Conservation (phyloP, 2,797 vertebrate genomes). For the Anguilla obscura region DNA sequence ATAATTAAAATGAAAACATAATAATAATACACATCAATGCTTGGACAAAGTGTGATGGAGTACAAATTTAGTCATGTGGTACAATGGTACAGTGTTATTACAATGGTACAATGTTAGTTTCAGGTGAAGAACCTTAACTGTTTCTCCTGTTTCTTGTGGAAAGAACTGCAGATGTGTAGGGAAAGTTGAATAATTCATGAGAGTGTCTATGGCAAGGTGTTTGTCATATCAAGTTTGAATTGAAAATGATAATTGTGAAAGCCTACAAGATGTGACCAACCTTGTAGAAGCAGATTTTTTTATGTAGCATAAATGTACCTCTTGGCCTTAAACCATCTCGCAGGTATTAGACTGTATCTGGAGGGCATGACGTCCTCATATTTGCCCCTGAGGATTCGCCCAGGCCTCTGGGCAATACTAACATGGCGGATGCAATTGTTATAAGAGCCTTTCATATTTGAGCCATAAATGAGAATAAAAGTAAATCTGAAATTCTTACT, state of each 20-base stretch:
- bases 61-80: constrained; percentile 51
- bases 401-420: background rate
- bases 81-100: constrained; percentile 34
- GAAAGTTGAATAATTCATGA: constrained; percentile 26
- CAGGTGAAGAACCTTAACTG: constrained; percentile 30
- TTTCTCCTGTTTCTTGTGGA: constrained; percentile 51
- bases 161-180: constrained; percentile 10
- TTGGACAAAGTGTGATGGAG: constrained; percentile 48
- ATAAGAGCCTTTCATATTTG: constrained; percentile 56
- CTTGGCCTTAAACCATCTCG: constrained; percentile 67
- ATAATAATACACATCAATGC: constrained; percentile 48
- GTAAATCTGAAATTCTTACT: constrained; percentile 55
- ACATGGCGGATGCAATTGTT: constrained; percentile 26
- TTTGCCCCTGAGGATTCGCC: background rate
- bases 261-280: constrained; percentile 26
- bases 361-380: background rate
- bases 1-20: background rate
- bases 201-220: constrained; percentile 40
- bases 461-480: constrained; percentile 66
- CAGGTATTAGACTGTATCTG: constrained; percentile 46
- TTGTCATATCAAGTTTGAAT: constrained; percentile 31
- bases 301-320: constrained; percentile 49
- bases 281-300: constrained; percentile 36
- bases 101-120: constrained; percentile 38
- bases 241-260: constrained; percentile 25